These are phyloP conservation scores for Heliconius hortense DNA, from an alignment of 2,888 invertebrate genomes.

Conservation along the genomic window DNA sequence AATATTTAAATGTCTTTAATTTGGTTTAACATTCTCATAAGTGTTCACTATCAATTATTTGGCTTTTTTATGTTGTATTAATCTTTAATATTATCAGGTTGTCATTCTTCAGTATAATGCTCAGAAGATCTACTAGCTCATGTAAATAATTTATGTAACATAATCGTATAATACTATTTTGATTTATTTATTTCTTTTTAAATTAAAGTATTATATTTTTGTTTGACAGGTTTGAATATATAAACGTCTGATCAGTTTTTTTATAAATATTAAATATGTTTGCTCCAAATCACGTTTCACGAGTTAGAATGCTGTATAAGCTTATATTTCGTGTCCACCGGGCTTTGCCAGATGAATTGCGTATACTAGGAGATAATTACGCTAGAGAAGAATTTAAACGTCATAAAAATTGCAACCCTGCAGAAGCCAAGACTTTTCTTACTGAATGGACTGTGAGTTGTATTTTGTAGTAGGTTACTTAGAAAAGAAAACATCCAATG, in stretches of 20 bases:
- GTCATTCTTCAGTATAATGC: background rate
- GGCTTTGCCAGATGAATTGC: conserved; percentile 87
- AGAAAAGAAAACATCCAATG: background rate
- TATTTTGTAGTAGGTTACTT: background rate
- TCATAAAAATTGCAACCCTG: conserved; percentile 87
- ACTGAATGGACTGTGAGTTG: conserved; percentile 92
- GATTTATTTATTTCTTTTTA: background rate
- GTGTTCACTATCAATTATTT: background rate
- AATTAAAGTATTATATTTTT: background rate
- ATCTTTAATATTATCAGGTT: background rate
- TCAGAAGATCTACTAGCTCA: background rate
- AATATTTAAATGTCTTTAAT: background rate
- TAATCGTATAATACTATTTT: background rate
- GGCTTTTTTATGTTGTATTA: background rate
- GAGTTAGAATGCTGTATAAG: conserved; percentile 89
- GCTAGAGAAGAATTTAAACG: conserved; percentile 92
- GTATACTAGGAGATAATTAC: conserved; percentile 88
- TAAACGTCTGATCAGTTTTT: background rate
- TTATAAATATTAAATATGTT: conserved; percentile 12
- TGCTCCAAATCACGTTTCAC: conserved; percentile 77
- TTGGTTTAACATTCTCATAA: background rate
- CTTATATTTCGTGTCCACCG: conserved; percentile 89
- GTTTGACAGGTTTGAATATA: background rate
- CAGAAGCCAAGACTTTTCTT: conserved; percentile 89
- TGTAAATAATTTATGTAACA: conserved; percentile 17